phyloP scores from a whole-genome alignment of 1,140 invertebrate species.

The Sesamia nonagrioides region DNA sequence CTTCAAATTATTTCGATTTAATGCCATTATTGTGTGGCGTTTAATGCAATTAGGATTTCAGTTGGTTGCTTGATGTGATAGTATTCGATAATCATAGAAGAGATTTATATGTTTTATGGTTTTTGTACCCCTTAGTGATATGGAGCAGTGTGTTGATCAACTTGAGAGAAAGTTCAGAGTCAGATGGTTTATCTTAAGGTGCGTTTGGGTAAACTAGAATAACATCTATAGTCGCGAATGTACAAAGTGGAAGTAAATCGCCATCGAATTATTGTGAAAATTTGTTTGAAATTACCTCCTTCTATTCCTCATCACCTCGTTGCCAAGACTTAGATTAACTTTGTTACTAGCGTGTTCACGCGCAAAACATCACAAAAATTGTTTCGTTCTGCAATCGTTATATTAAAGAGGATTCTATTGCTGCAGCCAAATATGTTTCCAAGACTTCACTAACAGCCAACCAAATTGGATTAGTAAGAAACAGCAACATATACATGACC shows the following conservation, averaged over 20 bases:
- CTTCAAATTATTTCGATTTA: conserved; percentile 9
- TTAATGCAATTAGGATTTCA: not conserved
- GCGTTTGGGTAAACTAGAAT: not conserved
- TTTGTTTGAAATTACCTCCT: not conserved
- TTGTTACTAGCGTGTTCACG: not conserved
- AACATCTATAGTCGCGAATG: not conserved
- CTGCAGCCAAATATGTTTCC: conserved; percentile 25
- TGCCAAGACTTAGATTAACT: not conserved
- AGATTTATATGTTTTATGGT: no score
- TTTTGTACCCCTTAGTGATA: not conserved
- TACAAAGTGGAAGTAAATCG: no score
- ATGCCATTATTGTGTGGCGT: not conserved
- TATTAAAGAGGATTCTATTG: conserved; percentile 49
- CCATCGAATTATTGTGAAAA: not conserved
- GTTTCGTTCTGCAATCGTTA: conserved; percentile 42
- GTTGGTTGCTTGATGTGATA: not conserved
- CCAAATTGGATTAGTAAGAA: no score
- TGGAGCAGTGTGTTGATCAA: not conserved
- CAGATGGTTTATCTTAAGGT: not conserved
- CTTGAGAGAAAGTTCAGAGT: conserved; percentile 2
- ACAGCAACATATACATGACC: no score
- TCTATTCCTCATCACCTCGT: not conserved
- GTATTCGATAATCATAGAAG: not conserved
- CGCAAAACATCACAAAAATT: not conserved
- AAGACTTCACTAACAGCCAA: no score